Conservation (phyloP, 2,113 vertebrate species). For the Gracilinanus agilis region DNA sequence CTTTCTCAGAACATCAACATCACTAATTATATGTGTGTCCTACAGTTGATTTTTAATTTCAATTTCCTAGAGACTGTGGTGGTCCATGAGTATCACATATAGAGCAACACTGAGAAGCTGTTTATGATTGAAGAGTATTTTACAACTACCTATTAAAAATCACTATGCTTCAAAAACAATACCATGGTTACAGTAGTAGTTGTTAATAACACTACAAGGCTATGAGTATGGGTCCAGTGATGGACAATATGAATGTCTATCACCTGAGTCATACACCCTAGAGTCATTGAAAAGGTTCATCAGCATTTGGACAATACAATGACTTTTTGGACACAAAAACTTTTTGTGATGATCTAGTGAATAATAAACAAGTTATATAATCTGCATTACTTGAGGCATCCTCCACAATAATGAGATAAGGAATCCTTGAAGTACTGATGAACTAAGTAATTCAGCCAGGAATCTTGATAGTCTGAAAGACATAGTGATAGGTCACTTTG, state of each 20-base stretch:
- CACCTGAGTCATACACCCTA: not conserved
- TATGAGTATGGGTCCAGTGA: not conserved
- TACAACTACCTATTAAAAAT: not conserved
- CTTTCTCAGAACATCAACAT: not conserved
- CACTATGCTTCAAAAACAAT: not conserved
- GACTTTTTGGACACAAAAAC: not conserved
- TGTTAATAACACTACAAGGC: not conserved
- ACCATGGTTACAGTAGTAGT: not conserved
- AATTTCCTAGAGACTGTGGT: not conserved
- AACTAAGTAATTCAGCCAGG: conserved; percentile 43
- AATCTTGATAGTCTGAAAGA: conserved; percentile 35
- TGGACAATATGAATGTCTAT: not conserved
- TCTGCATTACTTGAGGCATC: not conserved
- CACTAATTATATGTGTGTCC: not conserved
- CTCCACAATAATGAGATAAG: not conserved
- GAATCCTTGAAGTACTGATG: not conserved
- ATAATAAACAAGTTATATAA: not conserved
- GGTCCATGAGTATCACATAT: not conserved
- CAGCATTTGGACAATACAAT: not conserved
- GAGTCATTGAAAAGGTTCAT: not conserved
- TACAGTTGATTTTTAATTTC: not conserved
- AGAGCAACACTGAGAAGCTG: not conserved
- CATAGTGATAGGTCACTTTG: conserved; percentile 29
- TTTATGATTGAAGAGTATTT: not conserved
- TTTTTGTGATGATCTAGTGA: not conserved